A percentile compares a stretch with the other conserved stretches of the same genome.
Evolutionary conservation across 2,113 vertebrate genomes (phyloP).

Genomic region (Psammodynastes pulverulentus): DNA sequence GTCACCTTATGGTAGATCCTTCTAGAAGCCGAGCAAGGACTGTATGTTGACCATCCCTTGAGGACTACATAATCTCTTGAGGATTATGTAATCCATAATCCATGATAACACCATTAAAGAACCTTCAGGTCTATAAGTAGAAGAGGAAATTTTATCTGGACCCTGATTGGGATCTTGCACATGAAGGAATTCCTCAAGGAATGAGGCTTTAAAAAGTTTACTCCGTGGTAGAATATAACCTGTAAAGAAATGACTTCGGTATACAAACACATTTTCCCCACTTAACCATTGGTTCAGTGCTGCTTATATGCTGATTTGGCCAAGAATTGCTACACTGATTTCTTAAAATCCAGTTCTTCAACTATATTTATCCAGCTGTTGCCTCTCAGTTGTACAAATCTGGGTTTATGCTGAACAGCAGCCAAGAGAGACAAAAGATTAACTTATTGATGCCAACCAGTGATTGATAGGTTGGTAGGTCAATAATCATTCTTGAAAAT

Average conservation of each 20-base stretch:
- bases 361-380: neutral
- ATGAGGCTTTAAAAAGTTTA: neutral
- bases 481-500: neutral
- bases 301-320: neutral
- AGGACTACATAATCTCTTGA: neutral
- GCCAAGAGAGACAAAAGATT: neutral
- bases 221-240: neutral
- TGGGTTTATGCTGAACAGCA: neutral
- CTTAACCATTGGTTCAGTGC: neutral
- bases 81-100: neutral
- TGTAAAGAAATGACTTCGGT: neutral
- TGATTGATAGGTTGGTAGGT: neutral
- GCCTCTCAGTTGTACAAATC: neutral
- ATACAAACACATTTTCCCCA: neutral
- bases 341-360: neutral
- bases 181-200: neutral
- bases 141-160: neutral
- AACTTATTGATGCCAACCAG: neutral
- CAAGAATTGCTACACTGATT: neutral
- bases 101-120: neutral
- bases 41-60: neutral
- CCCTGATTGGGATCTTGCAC: neutral
- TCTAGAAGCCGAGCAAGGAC: neutral
- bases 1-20: neutral
- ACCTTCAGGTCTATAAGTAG: neutral